These are phyloP conservation scores for Rhopalosiphum padi DNA, from an alignment of 1,140 invertebrate genomes.

Conservation along the genomic window DNA sequence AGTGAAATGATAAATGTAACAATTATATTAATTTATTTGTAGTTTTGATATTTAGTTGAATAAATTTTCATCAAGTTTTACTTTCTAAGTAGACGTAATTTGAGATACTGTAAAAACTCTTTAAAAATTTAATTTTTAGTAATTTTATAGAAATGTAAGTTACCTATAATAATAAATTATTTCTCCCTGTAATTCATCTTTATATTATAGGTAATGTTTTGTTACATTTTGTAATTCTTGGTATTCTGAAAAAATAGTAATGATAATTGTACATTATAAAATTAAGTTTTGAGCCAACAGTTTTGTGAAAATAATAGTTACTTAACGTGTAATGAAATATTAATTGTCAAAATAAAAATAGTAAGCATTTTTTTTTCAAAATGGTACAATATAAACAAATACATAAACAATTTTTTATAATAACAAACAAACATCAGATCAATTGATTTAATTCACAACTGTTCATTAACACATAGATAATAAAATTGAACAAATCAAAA, in stretches of 20 bases:
- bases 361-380: background rate
- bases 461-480: background rate
- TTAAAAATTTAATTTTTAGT: background rate
- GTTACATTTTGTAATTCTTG: background rate
- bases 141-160: background rate
- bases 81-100: background rate
- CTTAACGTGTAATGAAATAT: background rate
- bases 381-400: background rate
- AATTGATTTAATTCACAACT: background rate
- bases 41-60: background rate
- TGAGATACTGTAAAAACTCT: background rate
- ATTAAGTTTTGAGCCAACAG: background rate
- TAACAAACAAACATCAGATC: slow-evolving; percentile 19
- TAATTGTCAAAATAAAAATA: background rate
- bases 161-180: background rate
- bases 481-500: background rate
- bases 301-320: background rate
- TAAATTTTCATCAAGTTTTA: background rate
- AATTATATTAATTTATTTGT: background rate
- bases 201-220: background rate
- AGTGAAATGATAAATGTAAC: background rate
- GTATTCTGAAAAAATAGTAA: background rate
- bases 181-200: background rate
- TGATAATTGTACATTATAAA: background rate
- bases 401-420: background rate